Conservation (phyloP, 2,113 vertebrate genomes). For the Urocynchramus pylzowi region DNA sequence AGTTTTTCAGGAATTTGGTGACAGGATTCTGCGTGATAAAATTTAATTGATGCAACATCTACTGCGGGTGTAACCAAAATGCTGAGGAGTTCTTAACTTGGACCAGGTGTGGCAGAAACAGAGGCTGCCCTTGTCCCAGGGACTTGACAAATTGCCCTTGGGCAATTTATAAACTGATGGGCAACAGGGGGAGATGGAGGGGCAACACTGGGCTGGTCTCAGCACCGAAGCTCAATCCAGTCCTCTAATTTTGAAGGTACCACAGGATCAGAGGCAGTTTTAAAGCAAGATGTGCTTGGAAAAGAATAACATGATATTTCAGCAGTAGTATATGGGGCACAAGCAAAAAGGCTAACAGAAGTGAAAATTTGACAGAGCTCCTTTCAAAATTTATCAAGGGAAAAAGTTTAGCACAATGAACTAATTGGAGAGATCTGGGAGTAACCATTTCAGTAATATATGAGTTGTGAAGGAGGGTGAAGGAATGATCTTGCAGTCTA, state of each 20-base stretch:
- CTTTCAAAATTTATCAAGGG: background rate
- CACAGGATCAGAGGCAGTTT: background rate
- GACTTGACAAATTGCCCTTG: background rate
- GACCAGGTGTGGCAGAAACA: background rate
- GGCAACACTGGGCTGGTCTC: rapidly evolving
- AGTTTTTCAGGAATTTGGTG: background rate
- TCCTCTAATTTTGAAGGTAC: background rate
- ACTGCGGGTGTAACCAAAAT: background rate
- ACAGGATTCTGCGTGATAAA: background rate
- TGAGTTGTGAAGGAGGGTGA: background rate
- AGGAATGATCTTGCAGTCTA: background rate
- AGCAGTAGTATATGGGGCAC: background rate
- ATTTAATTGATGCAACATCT: background rate
- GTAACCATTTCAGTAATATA: background rate
- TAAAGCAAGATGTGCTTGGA: background rate
- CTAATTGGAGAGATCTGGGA: background rate
- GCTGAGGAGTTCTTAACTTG: rapidly evolving
- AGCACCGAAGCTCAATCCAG: rapidly evolving
- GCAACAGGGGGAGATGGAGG: background rate
- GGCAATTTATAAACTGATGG: rapidly evolving
- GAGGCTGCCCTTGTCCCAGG: background rate
- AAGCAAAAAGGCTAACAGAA: background rate
- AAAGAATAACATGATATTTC: background rate
- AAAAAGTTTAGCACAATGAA: background rate
- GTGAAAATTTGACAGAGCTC: background rate